These are phyloP conservation scores for Caenorhabditis tropicalis DNA, from an alignment of 1,140 invertebrate species.

Conservation along the genomic window DNA sequence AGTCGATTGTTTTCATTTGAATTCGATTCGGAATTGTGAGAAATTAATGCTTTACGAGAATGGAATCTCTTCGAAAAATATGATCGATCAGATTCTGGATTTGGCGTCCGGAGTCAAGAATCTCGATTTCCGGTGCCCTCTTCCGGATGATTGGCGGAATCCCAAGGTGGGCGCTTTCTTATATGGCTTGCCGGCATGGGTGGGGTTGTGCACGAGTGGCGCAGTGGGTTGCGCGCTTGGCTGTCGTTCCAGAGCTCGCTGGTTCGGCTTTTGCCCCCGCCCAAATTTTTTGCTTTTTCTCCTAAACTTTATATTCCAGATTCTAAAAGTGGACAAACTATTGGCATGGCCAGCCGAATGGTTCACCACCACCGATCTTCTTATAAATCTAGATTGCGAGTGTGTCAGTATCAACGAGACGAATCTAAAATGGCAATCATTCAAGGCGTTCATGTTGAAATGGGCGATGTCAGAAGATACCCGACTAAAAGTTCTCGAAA, in stretches of 20 bases:
- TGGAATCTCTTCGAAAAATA: not conserved
- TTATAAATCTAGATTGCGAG: not conserved
- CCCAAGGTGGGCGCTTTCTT: too few species aligned
- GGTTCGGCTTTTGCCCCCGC: too few species aligned
- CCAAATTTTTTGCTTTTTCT: too few species aligned
- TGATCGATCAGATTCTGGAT: not conserved
- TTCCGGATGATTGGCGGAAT: slow-evolving; percentile 22
- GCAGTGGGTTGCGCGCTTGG: too few species aligned
- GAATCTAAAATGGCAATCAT: not conserved
- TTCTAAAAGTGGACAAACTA: not conserved
- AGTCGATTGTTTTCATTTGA: not conserved
- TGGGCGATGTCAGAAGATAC: not conserved
- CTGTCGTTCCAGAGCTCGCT: too few species aligned
- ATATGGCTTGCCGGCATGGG: too few species aligned
- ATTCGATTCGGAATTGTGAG: not conserved
- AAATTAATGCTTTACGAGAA: not conserved
- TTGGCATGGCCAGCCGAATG: not conserved
- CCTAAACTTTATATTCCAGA: too few species aligned
- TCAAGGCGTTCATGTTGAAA: slow-evolving; percentile 1
- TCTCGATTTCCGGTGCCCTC: not conserved
- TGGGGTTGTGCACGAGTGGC: too few species aligned
- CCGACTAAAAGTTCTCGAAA: not conserved
- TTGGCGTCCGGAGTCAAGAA: not conserved
- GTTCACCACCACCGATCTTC: not conserved
- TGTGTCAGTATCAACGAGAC: not conserved